phyloP scores from a whole-genome alignment of 2,113 vertebrate genomes.

The Carassius gibelio region DNA sequence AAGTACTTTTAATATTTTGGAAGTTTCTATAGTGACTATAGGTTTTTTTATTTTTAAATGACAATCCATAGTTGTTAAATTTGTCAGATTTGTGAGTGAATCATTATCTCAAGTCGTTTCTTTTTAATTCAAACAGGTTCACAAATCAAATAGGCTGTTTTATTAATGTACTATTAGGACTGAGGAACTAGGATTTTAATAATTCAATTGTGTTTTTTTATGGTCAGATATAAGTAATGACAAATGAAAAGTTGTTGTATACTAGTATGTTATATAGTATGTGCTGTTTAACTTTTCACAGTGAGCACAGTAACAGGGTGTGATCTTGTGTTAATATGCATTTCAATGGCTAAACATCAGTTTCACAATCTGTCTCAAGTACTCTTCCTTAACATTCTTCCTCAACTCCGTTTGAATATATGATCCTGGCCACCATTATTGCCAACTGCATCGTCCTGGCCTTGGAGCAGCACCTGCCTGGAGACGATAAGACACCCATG shows the following conservation, averaged over 20 bases:
- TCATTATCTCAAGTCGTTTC: not conserved
- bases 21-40: not conserved
- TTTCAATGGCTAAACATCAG: not conserved
- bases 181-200: too few relatives aligned
- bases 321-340: not conserved
- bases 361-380: not conserved
- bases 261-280: not conserved
- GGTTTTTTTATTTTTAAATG: too few relatives aligned
- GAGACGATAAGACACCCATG: slow-evolving; percentile 97
- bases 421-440: slow-evolving; percentile 98
- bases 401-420: slow-evolving; percentile 94
- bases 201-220: too few relatives aligned
- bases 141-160: not conserved
- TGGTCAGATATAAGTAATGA: not conserved
- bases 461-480: slow-evolving; percentile 93
- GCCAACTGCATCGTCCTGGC: slow-evolving; percentile 98
- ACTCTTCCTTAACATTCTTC: slow-evolving; percentile 79
- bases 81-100: not conserved
- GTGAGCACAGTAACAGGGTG: not conserved
- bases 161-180: too few relatives aligned
- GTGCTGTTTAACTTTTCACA: not conserved
- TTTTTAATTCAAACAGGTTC: not conserved
- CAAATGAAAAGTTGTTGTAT: not conserved
- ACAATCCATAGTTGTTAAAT: not conserved
- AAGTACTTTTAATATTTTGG: not conserved